These are phyloP conservation scores for Holotrichia oblita DNA, from an alignment of 1,140 invertebrate species.

Conservation along the genomic window DNA sequence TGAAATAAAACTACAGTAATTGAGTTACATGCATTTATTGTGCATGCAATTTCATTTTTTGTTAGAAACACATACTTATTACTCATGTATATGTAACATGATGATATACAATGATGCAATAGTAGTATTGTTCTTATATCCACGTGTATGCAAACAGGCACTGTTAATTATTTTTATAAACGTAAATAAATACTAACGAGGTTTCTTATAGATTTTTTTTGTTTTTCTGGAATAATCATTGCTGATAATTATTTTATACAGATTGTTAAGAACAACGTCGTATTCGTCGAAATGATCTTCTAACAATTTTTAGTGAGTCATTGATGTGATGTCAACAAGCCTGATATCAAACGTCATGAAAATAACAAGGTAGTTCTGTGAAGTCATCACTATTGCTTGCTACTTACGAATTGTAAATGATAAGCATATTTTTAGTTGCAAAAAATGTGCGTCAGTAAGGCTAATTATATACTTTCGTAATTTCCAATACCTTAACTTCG, in stretches of 20 bases:
- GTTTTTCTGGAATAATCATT: neutral
- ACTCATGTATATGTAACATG: no score
- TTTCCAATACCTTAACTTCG: no score
- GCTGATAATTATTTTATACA: neutral
- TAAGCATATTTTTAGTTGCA: no score
- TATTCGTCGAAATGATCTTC: neutral
- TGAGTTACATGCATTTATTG: neutral
- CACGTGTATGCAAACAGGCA: neutral
- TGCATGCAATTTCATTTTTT: neutral
- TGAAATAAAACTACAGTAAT: neutral
- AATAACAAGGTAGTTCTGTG: neutral
- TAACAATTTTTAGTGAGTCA: neutral
- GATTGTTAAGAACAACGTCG: neutral
- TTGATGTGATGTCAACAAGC: neutral
- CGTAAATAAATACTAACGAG: neutral
- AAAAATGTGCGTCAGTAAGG: no score
- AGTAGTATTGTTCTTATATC: neutral
- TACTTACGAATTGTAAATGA: no score
- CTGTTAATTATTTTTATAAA: neutral
- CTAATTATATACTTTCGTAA: no score
- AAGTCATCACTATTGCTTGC: neutral
- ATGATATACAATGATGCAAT: neutral
- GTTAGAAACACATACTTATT: neutral
- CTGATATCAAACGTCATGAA: slow-evolving; percentile 4
- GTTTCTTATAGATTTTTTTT: neutral